Conservation (phyloP, 2,888 invertebrate genomes). For the Stenichneumon culpator region DNA sequence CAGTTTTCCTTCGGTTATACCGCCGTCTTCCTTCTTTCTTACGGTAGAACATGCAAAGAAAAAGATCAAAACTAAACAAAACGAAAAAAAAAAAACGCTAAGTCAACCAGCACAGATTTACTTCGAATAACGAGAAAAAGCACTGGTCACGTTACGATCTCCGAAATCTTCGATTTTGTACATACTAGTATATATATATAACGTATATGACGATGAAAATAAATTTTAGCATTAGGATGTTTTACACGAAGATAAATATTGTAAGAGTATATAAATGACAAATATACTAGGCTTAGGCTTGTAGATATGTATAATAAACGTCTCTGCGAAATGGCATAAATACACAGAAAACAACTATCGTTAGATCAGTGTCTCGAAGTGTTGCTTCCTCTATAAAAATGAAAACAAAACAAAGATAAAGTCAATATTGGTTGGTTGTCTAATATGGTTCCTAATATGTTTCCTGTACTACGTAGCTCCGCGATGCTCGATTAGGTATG, state of each 20-base stretch:
- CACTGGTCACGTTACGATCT: neutral
- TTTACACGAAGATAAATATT: constrained; percentile 71
- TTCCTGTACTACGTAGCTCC: constrained; percentile 40
- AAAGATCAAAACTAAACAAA: neutral
- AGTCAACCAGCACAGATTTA: neutral
- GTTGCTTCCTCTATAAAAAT: constrained; percentile 53
- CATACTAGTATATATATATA: constrained; percentile 54
- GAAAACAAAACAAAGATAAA: constrained; percentile 9
- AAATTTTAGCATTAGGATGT: constrained; percentile 69
- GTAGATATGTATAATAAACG: constrained; percentile 80
- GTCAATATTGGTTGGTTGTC: constrained; percentile 46
- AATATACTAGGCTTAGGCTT: constrained; percentile 71
- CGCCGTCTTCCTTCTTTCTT: constrained; percentile 13
- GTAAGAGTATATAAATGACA: constrained; percentile 66
- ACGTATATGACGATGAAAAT: constrained; percentile 49
- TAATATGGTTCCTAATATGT: constrained; percentile 57
- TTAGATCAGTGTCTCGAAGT: constrained; percentile 56
- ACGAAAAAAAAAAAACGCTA: neutral
- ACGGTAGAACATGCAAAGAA: neutral
- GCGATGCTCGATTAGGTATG: constrained; percentile 38
- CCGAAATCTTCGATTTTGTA: constrained; percentile 49
- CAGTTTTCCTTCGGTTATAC: constrained; percentile 2
- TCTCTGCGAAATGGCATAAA: constrained; percentile 68
- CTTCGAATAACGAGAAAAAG: neutral
- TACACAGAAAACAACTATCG: constrained; percentile 38